phyloP scores from a whole-genome alignment of 2,113 vertebrate genomes.

The Camelus dromedarius region DNA sequence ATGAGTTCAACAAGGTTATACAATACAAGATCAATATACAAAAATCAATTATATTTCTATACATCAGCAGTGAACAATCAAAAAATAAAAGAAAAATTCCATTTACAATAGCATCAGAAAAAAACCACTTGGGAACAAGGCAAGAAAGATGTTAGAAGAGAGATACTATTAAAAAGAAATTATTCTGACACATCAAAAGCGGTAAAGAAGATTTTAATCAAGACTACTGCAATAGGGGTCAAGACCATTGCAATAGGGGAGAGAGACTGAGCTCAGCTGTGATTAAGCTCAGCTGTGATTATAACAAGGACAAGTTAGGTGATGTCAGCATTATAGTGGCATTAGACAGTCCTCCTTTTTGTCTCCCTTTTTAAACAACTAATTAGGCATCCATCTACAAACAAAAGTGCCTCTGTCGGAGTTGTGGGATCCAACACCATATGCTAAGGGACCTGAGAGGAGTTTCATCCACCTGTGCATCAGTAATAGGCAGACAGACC shows the following conservation, averaged over 20 bases:
- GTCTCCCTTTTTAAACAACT: not conserved
- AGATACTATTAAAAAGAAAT: not conserved
- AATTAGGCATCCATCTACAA: not conserved
- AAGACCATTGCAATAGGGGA: not conserved
- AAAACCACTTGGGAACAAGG: not conserved
- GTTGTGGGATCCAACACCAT: not conserved
- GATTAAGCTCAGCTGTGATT: not conserved
- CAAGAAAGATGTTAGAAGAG: not conserved
- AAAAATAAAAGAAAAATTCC: not conserved
- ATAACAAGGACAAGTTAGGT: not conserved
- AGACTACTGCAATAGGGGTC: not conserved
- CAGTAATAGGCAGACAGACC: not conserved
- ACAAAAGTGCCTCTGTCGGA: not conserved
- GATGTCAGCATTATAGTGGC: not conserved
- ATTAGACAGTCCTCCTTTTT: not conserved
- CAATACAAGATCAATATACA: not conserved
- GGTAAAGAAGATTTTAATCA: not conserved
- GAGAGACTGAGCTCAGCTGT: not conserved
- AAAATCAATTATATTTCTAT: not conserved
- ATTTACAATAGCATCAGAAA: not conserved
- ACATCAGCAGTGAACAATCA: not conserved
- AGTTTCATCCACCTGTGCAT: not conserved
- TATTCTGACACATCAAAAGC: not conserved
- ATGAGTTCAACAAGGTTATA: not conserved
- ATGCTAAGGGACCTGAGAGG: not conserved